These are phyloP conservation scores for Noctua comes DNA, from an alignment of 2,888 invertebrate species.

Conservation along the genomic window DNA sequence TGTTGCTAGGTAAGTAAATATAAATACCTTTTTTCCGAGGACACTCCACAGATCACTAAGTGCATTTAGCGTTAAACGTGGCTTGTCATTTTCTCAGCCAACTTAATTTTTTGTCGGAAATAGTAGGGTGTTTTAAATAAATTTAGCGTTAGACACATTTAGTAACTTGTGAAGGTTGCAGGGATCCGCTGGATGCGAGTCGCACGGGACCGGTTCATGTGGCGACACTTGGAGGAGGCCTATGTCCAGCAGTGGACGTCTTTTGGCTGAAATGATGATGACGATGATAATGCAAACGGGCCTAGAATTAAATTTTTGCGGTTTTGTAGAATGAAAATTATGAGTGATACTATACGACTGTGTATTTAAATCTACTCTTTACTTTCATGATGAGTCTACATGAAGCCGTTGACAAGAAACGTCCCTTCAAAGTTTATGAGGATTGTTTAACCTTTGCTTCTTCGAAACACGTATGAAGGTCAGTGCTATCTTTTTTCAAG, in stretches of 20 bases:
- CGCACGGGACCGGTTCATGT: no score
- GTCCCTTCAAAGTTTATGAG: background rate
- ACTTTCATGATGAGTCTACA: background rate
- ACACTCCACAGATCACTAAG: background rate
- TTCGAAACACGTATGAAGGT: background rate
- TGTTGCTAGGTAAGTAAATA: constrained; percentile 38
- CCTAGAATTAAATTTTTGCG: background rate
- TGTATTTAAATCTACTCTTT: background rate
- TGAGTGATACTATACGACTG: background rate
- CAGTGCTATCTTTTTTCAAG: no score
- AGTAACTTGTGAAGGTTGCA: background rate
- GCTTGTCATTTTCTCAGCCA: background rate
- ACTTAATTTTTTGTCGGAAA: background rate
- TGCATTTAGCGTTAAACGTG: background rate
- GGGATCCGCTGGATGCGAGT: no score
- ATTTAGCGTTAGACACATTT: no score
- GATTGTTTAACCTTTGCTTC: background rate
- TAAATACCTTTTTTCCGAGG: background rate
- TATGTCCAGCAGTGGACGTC: no score
- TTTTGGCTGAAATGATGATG: no score
- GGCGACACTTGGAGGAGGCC: no score
- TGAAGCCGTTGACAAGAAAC: background rate
- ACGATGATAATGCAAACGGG: background rate
- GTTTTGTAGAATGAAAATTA: background rate
- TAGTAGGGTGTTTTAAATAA: background rate